phyloP scores from a whole-genome alignment of 1,140 invertebrate species.

The Philopotamus ludificatus region DNA sequence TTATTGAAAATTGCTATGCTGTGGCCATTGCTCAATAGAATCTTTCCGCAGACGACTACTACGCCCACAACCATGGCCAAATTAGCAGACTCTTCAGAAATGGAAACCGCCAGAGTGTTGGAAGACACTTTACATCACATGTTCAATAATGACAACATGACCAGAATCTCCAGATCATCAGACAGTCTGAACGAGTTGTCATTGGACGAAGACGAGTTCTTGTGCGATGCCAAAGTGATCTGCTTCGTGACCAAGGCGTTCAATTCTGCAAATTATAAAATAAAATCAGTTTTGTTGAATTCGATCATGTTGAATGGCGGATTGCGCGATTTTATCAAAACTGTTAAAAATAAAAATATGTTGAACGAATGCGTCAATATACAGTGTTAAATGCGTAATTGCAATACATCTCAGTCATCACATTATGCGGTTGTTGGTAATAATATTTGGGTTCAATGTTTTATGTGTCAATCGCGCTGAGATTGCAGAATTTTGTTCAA shows the following conservation, averaged over 20 bases:
- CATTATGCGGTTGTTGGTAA: too few species aligned
- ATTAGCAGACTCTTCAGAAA: background rate
- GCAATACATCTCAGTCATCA: too few species aligned
- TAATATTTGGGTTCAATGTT: too few species aligned
- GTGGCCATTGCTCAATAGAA: conserved; percentile 31
- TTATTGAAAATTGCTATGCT: conserved; percentile 30
- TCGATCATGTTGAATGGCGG: conserved; percentile 19
- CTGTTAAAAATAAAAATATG: conserved; percentile 26
- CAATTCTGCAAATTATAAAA: conserved; percentile 15
- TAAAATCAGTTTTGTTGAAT: conserved; percentile 21
- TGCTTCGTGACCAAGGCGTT: conserved; percentile 31
- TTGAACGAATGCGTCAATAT: conserved; percentile 32
- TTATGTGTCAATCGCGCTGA: background rate
- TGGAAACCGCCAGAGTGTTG: conserved; percentile 8
- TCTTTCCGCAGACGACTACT: background rate
- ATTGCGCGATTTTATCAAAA: conserved; percentile 13
- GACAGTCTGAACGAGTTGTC: conserved; percentile 5
- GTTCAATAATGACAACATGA: conserved; percentile 8
- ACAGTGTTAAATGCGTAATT: too few species aligned
- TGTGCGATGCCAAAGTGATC: conserved; percentile 29
- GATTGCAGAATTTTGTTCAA: background rate
- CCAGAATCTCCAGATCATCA: conserved; percentile 20
- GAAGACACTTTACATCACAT: conserved; percentile 11
- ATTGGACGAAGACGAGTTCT: background rate
- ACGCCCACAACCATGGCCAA: conserved; percentile 17